Evolutionary conservation across 2,797 vertebrate genomes (phyloP).

Genomic region (Gymnoscopelus braueri): DNA sequence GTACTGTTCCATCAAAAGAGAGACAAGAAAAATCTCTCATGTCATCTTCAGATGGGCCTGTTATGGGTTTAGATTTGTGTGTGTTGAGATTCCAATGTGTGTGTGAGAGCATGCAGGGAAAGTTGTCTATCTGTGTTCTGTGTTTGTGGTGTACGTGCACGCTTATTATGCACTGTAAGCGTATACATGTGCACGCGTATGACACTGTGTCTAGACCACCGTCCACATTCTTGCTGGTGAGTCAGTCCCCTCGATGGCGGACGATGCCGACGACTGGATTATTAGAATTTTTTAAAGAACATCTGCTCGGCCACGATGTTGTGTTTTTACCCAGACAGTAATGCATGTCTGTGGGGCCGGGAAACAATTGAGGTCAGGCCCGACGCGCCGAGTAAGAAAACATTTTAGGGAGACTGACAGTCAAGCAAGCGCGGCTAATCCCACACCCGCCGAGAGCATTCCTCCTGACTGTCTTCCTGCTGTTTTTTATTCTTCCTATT

Average conservation of each 20-base stretch:
- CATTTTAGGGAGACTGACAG: conserved; percentile 59
- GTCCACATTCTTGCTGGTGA: conserved; percentile 33
- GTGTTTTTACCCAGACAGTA: conserved; percentile 55
- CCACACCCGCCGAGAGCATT: conserved; percentile 47
- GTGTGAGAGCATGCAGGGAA: no score
- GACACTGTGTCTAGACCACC: conserved; percentile 23
- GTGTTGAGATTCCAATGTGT: no score
- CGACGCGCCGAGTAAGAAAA: conserved; percentile 58
- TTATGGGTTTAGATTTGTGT: no score
- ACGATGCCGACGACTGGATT: conserved; percentile 24
- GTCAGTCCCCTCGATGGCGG: conserved; percentile 17
- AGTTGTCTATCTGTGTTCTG: no score
- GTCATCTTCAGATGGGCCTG: no score
- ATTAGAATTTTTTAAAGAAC: conserved; percentile 56
- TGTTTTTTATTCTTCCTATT: conserved; percentile 47
- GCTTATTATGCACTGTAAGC: no score
- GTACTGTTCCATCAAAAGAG: no score
- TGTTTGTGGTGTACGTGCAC: no score
- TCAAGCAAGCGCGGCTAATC: conserved; percentile 57
- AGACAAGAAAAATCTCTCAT: no score
- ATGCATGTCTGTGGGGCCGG: conserved; percentile 51
- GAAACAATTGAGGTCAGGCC: conserved; percentile 70
- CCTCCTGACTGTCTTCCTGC: conserved; percentile 52
- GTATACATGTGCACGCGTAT: no score
- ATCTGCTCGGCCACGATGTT: conserved; percentile 51